Evolutionary conservation across 2,888 invertebrate species (phyloP).

Genomic region (Yponomeuta malinellus): DNA sequence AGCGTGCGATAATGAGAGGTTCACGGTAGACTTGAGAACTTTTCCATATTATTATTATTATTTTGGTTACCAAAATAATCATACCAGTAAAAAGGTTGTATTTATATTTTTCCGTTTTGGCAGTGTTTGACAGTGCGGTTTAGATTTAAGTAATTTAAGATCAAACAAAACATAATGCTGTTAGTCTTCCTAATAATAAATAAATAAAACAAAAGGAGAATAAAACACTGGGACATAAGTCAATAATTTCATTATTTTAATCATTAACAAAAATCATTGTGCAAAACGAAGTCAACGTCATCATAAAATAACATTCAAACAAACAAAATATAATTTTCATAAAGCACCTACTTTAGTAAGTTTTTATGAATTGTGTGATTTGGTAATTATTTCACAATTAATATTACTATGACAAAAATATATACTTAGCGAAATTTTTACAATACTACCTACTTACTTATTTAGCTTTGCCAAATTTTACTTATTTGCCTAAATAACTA

Average conservation of each 20-base stretch:
- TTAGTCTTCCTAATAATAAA: no score
- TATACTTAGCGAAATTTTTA: slow-evolving; percentile 6
- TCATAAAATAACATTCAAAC: slow-evolving; percentile 70
- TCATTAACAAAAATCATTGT: slow-evolving; percentile 64
- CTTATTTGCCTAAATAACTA: neutral
- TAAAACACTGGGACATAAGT: slow-evolving; percentile 21
- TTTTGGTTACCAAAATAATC: no score
- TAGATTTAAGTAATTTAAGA: no score
- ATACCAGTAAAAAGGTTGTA: no score
- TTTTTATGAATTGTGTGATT: slow-evolving; percentile 37
- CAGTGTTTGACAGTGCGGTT: no score
- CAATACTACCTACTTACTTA: slow-evolving; percentile 10
- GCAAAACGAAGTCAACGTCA: slow-evolving; percentile 62
- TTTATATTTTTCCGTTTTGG: no score
- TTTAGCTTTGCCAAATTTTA: slow-evolving; percentile 1
- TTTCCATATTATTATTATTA: no score
- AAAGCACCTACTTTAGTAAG: slow-evolving; percentile 34
- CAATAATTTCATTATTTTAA: slow-evolving; percentile 42
- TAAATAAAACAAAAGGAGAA: slow-evolving; percentile 8
- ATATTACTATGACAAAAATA: slow-evolving; percentile 13
- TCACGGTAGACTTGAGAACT: no score
- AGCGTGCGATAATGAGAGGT: no score
- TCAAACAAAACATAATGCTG: no score
- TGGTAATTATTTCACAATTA: slow-evolving; percentile 46
- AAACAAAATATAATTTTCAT: slow-evolving; percentile 58